Conservation (phyloP, 2,888 invertebrate genomes). For the Eupithecia inturbata region DNA sequence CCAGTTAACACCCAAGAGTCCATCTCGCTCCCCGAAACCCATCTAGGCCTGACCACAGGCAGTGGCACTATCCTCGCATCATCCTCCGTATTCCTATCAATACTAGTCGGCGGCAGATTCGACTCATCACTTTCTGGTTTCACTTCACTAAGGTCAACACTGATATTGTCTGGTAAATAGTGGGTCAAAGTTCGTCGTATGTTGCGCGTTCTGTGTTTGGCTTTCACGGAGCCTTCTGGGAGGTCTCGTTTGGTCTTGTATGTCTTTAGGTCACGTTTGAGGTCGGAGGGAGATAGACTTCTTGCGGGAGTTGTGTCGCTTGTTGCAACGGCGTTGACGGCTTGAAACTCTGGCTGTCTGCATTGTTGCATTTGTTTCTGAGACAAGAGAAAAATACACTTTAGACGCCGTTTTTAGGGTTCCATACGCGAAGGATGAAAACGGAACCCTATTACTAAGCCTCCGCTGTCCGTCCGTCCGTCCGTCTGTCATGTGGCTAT, state of each 20-base stretch:
- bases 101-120: slow-evolving; percentile 77
- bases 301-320: slow-evolving; percentile 79
- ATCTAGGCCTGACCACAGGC: slow-evolving; percentile 67
- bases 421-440: too few species aligned
- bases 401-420: too few species aligned
- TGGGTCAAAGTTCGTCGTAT: slow-evolving; percentile 80
- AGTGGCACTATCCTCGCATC: slow-evolving; percentile 67
- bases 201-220: slow-evolving; percentile 79
- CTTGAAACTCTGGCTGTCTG: slow-evolving; percentile 77
- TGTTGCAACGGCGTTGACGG: slow-evolving; percentile 77
- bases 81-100: slow-evolving; percentile 81
- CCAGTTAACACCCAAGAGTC: slow-evolving; percentile 86
- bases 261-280: slow-evolving; percentile 71
- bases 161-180: slow-evolving; percentile 75
- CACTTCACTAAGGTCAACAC: slow-evolving; percentile 64
- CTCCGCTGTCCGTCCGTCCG: too few species aligned
- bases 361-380: slow-evolving; percentile 77
- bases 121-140: slow-evolving; percentile 80
- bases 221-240: slow-evolving; percentile 79
- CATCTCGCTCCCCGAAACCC: slow-evolving; percentile 82
- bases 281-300: slow-evolving; percentile 81
- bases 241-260: slow-evolving; percentile 76
- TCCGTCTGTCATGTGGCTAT: too few species aligned
- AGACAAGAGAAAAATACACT: slow-evolving; percentile 49
- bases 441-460: too few species aligned